phyloP scores from a whole-genome alignment of 2,113 vertebrate genomes.

The Colinus virginianus region DNA sequence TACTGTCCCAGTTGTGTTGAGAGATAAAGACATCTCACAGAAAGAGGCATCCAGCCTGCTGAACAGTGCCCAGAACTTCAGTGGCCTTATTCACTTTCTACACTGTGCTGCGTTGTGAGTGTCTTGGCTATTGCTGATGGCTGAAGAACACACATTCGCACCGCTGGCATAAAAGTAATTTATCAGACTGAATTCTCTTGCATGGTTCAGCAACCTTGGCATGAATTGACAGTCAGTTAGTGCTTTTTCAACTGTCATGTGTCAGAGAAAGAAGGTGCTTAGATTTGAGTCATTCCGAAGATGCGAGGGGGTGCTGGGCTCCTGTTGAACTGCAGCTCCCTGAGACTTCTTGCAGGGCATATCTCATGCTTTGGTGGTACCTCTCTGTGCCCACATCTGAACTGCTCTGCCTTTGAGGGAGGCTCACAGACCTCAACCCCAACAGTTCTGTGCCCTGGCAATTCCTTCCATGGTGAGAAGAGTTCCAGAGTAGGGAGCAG shows the following conservation, averaged over 20 bases:
- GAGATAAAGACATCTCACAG: neutral
- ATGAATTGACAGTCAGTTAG: neutral
- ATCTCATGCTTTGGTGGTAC: neutral
- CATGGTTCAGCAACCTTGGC: neutral
- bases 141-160: neutral
- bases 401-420: neutral
- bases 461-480: neutral
- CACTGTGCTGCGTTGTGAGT: rapidly evolving
- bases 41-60: neutral
- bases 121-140: neutral
- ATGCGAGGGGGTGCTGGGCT: neutral
- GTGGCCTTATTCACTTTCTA: neutral
- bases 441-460: neutral
- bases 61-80: neutral
- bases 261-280: neutral
- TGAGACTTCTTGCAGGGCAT: neutral
- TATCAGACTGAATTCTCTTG: neutral
- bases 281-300: neutral
- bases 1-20: neutral
- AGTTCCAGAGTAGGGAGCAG: neutral
- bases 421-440: neutral
- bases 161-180: neutral
- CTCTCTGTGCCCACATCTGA: neutral
- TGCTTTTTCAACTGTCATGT: neutral
- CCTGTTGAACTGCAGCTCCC: neutral